These are phyloP conservation scores for Drosophila monieri DNA, from an alignment of 2,888 invertebrate species.

Conservation along the genomic window DNA sequence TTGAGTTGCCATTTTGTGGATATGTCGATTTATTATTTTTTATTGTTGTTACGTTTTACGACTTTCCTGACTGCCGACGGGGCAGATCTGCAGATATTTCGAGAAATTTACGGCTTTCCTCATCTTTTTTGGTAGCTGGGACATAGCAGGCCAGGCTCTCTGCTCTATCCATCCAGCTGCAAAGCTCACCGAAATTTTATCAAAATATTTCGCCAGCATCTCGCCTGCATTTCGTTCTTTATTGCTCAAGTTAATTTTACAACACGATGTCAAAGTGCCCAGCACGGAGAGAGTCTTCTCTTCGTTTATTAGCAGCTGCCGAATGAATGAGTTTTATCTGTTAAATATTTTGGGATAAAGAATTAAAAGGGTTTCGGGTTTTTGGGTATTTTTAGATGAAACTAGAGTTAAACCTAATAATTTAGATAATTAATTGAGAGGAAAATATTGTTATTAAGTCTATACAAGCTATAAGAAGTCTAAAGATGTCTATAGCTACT, in stretches of 20 bases:
- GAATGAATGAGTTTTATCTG: slow-evolving; percentile 23
- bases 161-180: slow-evolving; percentile 21
- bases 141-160: neutral
- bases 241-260: slow-evolving; percentile 61
- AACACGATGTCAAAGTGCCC: slow-evolving; percentile 43
- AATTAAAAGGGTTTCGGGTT: neutral
- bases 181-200: slow-evolving; percentile 45
- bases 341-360: slow-evolving; percentile 10
- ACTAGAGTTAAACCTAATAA: neutral
- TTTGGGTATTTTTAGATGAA: neutral
- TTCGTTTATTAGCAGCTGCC: slow-evolving; percentile 29
- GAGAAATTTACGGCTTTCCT: slow-evolving; percentile 56
- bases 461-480: no score
- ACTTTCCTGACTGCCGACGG: slow-evolving; percentile 52
- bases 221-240: slow-evolving; percentile 42
- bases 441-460: no score
- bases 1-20: slow-evolving; percentile 71
- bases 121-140: slow-evolving; percentile 38
- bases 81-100: slow-evolving; percentile 60
- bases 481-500: no score
- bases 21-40: slow-evolving; percentile 80
- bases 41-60: slow-evolving; percentile 79
- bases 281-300: slow-evolving; percentile 9
- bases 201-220: slow-evolving; percentile 56
- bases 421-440: no score